Percentiles rank a stretch among this genome's conserved stretches.
phyloP scores from a whole-genome alignment of 2,888 invertebrate genomes.

The Orthonychiurus folsomi region DNA sequence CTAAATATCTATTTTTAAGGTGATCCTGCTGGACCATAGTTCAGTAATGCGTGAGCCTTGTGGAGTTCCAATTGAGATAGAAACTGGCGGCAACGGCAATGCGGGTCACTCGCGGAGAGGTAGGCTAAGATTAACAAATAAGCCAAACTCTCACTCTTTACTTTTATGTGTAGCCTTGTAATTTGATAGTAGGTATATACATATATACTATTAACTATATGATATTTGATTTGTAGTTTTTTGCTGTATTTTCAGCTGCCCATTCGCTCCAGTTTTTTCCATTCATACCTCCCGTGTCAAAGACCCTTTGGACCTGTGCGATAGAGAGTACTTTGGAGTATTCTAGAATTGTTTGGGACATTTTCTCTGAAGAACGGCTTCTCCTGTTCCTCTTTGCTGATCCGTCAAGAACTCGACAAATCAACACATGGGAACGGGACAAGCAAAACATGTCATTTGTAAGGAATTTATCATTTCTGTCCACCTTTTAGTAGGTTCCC shows the following conservation, averaged over 20 bases:
- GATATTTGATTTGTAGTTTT: no score
- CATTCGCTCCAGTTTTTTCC: slow-evolving; percentile 9
- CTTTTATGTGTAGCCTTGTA: no score
- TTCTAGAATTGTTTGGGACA: slow-evolving; percentile 91
- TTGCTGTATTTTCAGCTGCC: no score
- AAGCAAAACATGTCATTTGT: slow-evolving; percentile 83
- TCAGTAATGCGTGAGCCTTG: neutral
- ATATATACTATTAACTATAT: no score
- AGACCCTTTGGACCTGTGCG: slow-evolving; percentile 92
- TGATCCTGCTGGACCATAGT: neutral
- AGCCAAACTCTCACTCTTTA: no score
- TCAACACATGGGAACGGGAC: slow-evolving; percentile 72
- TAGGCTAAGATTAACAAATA: no score
- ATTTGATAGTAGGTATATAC: no score
- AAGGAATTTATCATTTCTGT: slow-evolving; percentile 42
- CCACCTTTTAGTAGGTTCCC: no score
- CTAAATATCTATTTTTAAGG: no score
- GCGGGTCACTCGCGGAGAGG: no score
- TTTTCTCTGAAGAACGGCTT: slow-evolving; percentile 81
- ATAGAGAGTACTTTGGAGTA: slow-evolving; percentile 94
- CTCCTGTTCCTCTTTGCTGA: slow-evolving; percentile 83
- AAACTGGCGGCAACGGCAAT: neutral
- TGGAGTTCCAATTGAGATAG: neutral
- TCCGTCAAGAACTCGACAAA: slow-evolving; percentile 61
- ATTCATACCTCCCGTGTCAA: slow-evolving; percentile 66